These are phyloP conservation scores for Epirrhoe alternata DNA, from an alignment of 2,888 invertebrate species.

Conservation along the genomic window DNA sequence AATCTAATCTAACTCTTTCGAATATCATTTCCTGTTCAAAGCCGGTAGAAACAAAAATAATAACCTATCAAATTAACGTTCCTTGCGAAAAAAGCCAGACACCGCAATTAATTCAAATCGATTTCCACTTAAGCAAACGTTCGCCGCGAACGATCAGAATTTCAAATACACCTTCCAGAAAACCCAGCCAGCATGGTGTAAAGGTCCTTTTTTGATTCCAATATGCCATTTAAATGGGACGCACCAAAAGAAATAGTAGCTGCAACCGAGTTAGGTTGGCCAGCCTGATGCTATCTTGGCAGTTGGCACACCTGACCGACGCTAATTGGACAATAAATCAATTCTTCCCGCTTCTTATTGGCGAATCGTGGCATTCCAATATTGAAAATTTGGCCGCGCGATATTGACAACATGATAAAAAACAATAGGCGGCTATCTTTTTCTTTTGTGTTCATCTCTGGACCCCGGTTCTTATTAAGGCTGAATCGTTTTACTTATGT, in stretches of 20 bases:
- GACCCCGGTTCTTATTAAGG: conserved; percentile 81
- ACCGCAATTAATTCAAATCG: conserved; percentile 81
- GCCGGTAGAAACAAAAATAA: conserved; percentile 54
- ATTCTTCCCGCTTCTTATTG: conserved; percentile 85
- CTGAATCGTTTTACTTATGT: conserved; percentile 69
- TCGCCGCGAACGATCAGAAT: conserved; percentile 79
- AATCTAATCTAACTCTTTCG: neutral
- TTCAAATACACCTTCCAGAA: conserved; percentile 79
- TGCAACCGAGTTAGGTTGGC: conserved; percentile 80
- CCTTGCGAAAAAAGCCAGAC: conserved; percentile 65
- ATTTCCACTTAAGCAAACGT: conserved; percentile 78
- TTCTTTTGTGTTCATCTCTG: conserved; percentile 84
- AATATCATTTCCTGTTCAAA: conserved; percentile 28
- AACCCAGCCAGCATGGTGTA: conserved; percentile 78
- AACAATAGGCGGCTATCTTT: conserved; percentile 82
- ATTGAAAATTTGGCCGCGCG: conserved; percentile 85
- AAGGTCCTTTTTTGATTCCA: conserved; percentile 83
- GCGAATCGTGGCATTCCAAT: conserved; percentile 85
- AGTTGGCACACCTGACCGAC: conserved; percentile 86
- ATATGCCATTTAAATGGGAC: conserved; percentile 82
- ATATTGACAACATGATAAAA: conserved; percentile 85
- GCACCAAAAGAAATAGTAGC: conserved; percentile 82
- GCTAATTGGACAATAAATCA: conserved; percentile 86
- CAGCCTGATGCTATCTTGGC: conserved; percentile 84
- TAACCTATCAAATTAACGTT: conserved; percentile 77